Evolutionary conservation across 2,888 invertebrate species (phyloP), one percentile per base, ranked within the genome.

Genomic region (Prostheceraeus crozeri): DNA sequence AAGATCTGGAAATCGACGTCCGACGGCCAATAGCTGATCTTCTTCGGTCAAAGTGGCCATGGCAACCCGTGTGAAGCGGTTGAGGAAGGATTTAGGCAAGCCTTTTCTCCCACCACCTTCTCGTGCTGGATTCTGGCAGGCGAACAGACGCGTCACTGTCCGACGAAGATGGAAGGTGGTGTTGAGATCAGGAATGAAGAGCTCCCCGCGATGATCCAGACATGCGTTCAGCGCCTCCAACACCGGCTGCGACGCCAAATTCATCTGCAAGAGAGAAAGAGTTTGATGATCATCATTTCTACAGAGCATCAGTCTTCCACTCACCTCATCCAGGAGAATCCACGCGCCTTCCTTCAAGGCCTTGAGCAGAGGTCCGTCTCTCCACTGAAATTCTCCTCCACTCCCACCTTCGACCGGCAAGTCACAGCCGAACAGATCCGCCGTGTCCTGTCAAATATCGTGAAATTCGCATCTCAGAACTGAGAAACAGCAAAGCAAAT

Each of bases 221-320:
- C 96, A 94, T 0, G 98, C 96, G 74, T 99, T 99, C 1, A 99
- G 81, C 27, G 96, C 98, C 80, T 99, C 99, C 11, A 99, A 79
- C 0, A 99, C 96, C 0, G 94, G 89, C 75, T 99, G 98, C 0
- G 96, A 93, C 0, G 98, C 98, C 64, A 99, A 81, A 80, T 99
- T 99, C 65, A 98, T 79, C 80, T 81, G 69, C 30, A 71, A 67
- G 40, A 10, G 14, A 19, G n/a, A 16, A 40, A n/a, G n/a, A n/a
- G n/a, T n/a, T n/a, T n/a, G n/a, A n/a, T n/a, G n/a, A n/a, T n/a
- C n/a, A n/a, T n/a, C n/a, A n/a, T n/a, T n/a, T n/a, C n/a, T n/a
- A n/a, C n/a, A n/a, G n/a, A n/a, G n/a, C n/a, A n/a, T n/a, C n/a
- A n/a, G n/a, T n/a, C n/a, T n/a, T n/a, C n/a, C n/a, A 58, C 65